Evolutionary conservation across 2,113 vertebrate species (phyloP).

Genomic region (Erythrocercus mccallii): DNA sequence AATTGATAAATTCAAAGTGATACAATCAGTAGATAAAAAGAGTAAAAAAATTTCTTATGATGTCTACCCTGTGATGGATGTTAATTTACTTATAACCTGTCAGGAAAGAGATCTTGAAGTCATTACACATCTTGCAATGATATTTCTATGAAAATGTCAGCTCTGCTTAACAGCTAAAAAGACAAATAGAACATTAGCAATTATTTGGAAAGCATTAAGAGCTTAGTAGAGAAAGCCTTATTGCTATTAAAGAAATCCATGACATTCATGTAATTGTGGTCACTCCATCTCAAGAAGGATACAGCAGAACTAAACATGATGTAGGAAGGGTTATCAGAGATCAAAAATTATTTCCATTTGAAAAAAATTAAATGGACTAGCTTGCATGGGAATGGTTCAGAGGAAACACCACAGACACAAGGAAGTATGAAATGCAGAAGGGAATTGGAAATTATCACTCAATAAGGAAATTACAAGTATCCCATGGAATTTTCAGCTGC

Average conservation of each 20-base stretch:
- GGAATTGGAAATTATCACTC: neutral
- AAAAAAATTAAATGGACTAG: neutral
- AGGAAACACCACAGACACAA: neutral
- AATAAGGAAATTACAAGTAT: neutral
- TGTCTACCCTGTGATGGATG: neutral
- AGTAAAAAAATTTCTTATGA: neutral
- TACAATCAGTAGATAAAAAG: neutral
- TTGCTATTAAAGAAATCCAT: neutral
- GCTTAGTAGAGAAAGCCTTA: neutral
- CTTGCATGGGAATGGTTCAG: neutral
- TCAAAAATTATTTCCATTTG: neutral
- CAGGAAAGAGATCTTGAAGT: neutral
- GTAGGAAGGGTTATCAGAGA: neutral
- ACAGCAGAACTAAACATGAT: neutral
- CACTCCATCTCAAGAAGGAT: neutral
- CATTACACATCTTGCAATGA: neutral
- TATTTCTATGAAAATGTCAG: neutral
- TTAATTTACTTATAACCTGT: neutral
- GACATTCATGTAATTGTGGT: neutral
- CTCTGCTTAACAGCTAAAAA: neutral
- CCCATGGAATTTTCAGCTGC: neutral
- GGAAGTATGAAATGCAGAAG: neutral
- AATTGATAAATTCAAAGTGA: neutral
- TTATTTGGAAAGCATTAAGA: neutral
- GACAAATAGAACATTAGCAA: neutral